These are phyloP conservation scores for Microtus montanus DNA, from an alignment of 2,113 vertebrate genomes.

Conservation along the genomic window DNA sequence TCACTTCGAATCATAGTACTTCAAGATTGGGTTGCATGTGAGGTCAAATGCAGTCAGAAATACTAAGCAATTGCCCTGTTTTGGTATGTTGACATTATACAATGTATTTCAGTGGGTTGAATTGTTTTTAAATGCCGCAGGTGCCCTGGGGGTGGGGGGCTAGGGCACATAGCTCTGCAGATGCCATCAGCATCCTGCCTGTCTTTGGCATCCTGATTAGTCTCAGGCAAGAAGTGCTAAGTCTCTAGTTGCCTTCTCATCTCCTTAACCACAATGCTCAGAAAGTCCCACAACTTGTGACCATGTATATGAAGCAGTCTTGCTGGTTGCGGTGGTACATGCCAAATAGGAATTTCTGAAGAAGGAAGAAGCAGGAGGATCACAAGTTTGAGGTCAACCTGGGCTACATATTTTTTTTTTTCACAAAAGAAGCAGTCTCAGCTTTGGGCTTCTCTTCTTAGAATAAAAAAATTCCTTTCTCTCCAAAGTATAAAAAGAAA, in stretches of 20 bases:
- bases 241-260: neutral
- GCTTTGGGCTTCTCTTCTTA: neutral
- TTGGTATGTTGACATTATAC: neutral
- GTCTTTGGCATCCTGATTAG: neutral
- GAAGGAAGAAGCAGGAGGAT: too few species aligned
- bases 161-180: neutral
- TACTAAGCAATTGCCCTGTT: neutral
- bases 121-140: neutral
- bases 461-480: neutral
- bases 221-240: accelerated
- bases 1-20: neutral
- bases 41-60: neutral
- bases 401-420: too few species aligned
- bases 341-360: too few species aligned
- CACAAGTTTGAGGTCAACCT: too few species aligned
- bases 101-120: neutral
- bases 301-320: neutral
- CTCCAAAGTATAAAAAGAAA: neutral
- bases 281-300: neutral
- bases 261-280: neutral
- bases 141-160: neutral
- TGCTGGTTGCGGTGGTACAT: too few species aligned
- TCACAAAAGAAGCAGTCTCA: neutral
- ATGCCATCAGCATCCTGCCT: neutral
- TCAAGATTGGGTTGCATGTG: neutral